phyloP scores from a whole-genome alignment of 2,888 invertebrate genomes.

The Germaria angustata region DNA sequence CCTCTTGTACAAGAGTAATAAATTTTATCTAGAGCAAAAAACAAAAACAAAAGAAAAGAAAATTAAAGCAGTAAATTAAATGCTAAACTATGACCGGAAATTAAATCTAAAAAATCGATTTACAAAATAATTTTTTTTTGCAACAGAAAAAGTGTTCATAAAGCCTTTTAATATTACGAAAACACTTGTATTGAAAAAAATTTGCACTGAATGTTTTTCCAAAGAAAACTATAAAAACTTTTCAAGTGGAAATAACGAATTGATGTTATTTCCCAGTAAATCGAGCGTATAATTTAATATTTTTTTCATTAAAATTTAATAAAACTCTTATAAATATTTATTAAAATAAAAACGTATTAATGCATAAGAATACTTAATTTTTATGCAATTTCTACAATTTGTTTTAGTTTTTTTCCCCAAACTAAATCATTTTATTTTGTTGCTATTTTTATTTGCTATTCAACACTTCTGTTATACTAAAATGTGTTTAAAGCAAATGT shows the following conservation, averaged over 20 bases:
- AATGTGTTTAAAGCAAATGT: constrained; percentile 48
- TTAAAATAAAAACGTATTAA: neutral
- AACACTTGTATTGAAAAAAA: neutral
- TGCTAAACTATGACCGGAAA: neutral
- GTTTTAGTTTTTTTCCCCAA: neutral
- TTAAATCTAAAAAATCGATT: neutral
- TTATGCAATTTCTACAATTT: constrained; percentile 6
- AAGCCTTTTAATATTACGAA: neutral
- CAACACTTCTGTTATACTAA: constrained; percentile 43
- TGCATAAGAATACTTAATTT: neutral
- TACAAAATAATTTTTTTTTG: neutral
- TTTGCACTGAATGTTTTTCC: neutral
- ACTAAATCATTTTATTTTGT: neutral
- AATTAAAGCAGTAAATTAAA: neutral
- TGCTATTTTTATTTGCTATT: neutral
- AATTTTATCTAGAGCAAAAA: no score
- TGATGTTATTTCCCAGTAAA: neutral
- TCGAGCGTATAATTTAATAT: neutral
- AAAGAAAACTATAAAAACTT: constrained; percentile 8
- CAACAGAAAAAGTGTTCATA: neutral
- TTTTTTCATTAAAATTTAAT: neutral
- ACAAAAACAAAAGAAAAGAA: no score
- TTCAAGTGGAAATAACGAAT: constrained; percentile 12
- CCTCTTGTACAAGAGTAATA: no score
- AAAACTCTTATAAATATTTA: neutral